Evolutionary conservation across 2,797 vertebrate genomes (phyloP), one percentile per base, ranked within the genome.

Genomic region (Sebastiscus albofasciatus): DNA sequence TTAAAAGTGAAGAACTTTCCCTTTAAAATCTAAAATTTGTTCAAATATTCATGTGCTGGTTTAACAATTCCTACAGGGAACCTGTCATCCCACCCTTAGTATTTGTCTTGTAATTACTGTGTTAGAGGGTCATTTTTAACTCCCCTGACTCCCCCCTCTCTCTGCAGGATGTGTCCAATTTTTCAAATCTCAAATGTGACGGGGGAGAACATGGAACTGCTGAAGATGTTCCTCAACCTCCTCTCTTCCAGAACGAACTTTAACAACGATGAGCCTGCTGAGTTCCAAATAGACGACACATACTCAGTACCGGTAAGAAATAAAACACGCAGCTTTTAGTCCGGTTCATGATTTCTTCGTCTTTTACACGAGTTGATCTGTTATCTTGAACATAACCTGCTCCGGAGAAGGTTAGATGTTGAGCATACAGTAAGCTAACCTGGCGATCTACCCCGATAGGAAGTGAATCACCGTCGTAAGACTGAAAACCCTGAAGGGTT

Each of bases 111-210:
- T n/a, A 52, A 20, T n/a, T 54, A n/a, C 49, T 54, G 49, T n/a
- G 26, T 27, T 31, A 11, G 36, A 67, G 31, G 5, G 6, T 18
- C 0, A 11, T 29, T 26, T 54, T 22, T n/a, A 22, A 22, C 0
- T 59, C 26, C 59, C 59, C 73, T 56, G 26, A 64, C 36, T 52
- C 16, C 29, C 18, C 4, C 46, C 36, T 24, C 9, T 26, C 39
- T 33, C 22, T 34, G 10, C 79, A 93, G 98, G 95, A 97, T 99
- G 97, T 99, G 98, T 86, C 98, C 98, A 0, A 99, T 99, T 88
- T 99, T 99, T 96, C 98, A 99, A 94, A 98, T 99, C 91, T 99
- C 98, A 49, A 99, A 99, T 6, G 98, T 99, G 71, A 97, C 97
- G 0, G 98, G 98, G 5, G 98, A 99, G 93, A 99, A 99, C 93